Conservation (phyloP, 64 coral and sea anemone species). For the Cladopsammia gracilis region DNA sequence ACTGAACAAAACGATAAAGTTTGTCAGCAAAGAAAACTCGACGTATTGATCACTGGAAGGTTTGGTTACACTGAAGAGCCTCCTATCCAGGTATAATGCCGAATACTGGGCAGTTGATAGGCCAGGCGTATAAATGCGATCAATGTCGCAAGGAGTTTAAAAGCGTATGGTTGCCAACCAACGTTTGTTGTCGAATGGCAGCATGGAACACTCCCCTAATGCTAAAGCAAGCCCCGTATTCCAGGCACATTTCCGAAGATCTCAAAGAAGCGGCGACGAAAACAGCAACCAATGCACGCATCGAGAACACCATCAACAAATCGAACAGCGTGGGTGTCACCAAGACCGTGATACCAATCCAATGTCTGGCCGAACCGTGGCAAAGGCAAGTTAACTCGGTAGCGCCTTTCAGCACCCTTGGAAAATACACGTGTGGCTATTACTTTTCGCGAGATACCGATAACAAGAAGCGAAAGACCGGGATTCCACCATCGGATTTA, state of each 20-base stretch:
- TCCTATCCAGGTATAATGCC: constrained; percentile 62
- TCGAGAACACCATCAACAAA: background rate
- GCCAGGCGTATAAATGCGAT: constrained; percentile 86
- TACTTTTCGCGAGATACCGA: constrained; percentile 94
- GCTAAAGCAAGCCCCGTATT: constrained; percentile 44
- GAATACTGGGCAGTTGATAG: constrained; percentile 84
- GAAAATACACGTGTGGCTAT: constrained; percentile 92
- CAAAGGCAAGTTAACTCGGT: constrained; percentile 70
- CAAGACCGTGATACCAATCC: constrained; percentile 24
- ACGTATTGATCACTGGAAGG: background rate
- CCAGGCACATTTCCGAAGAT: constrained; percentile 29
- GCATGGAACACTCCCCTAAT: background rate
- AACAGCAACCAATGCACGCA: background rate
- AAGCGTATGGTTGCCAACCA: constrained; percentile 92
- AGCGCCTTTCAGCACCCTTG: constrained; percentile 91
- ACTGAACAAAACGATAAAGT: background rate
- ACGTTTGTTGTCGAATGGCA: constrained; percentile 85
- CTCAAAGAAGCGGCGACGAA: constrained; percentile 41
- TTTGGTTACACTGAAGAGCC: background rate
- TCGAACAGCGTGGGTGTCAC: background rate
- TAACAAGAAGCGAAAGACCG: constrained; percentile 94
- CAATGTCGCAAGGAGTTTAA: constrained; percentile 89
- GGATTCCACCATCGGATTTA: constrained; percentile 96
- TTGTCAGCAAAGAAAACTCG: background rate
- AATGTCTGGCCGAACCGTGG: constrained; percentile 63